A percentile compares a stretch with the other conserved stretches of the same genome.
These are phyloP conservation scores for Rhea americana DNA, from an alignment of 2,113 vertebrate genomes.

Conservation along the genomic window DNA sequence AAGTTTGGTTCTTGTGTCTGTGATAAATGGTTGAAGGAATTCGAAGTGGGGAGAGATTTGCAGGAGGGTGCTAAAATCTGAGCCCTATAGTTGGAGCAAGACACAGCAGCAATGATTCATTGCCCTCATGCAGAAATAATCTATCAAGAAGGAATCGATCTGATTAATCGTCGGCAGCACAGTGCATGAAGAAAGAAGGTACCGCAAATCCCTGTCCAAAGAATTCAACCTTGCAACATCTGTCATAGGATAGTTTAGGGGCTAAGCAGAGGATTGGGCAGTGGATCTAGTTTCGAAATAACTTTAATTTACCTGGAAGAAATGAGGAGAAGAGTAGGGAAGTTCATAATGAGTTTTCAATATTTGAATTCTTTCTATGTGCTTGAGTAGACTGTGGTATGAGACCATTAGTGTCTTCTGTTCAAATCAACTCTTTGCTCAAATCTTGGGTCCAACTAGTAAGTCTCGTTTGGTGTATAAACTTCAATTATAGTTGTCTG, in stretches of 20 bases:
- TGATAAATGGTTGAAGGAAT: not conserved
- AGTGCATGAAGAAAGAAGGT: not conserved
- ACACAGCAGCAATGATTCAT: accelerated
- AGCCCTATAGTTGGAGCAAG: not conserved
- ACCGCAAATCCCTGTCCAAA: accelerated
- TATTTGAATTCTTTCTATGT: not conserved
- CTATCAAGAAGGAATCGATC: not conserved
- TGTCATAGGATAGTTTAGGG: not conserved
- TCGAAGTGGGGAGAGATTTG: not conserved
- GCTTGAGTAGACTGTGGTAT: not conserved
- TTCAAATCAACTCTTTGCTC: not conserved
- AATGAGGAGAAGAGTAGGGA: not conserved
- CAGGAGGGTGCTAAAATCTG: not conserved
- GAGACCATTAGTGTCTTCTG: not conserved
- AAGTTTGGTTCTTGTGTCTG: not conserved
- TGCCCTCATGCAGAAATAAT: not conserved
- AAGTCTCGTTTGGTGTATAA: not conserved
- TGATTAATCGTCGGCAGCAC: not conserved
- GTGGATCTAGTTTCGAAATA: accelerated
- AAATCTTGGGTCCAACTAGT: not conserved
- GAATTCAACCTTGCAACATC: not conserved
- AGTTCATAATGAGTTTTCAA: not conserved
- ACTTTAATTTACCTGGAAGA: not conserved
- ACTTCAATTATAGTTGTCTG: not conserved
- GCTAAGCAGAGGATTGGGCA: not conserved